These are phyloP conservation scores for Oncorhynchus mykiss DNA, from an alignment of 2,113 vertebrate genomes.

Conservation along the genomic window DNA sequence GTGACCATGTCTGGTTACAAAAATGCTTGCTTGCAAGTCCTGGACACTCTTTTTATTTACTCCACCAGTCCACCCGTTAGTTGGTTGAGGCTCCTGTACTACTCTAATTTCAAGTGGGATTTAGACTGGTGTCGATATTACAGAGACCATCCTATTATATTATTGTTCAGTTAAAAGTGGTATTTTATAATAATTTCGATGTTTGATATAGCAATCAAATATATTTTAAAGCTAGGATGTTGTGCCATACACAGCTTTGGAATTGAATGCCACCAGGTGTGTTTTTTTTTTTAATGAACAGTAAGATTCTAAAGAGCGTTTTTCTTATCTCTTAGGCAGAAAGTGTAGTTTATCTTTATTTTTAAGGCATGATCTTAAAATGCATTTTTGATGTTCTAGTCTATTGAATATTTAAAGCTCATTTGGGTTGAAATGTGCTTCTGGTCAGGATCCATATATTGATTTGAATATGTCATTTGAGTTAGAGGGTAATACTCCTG, in stretches of 20 bases:
- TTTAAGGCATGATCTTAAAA: background rate
- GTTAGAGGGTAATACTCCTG: background rate
- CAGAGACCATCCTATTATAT: background rate
- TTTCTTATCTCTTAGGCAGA: background rate
- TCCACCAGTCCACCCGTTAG: background rate
- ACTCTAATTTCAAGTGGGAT: conserved; percentile 29
- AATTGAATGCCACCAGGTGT: background rate
- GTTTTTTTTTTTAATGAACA: background rate
- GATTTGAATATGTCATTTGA: conserved; percentile 1
- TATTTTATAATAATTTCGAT: background rate
- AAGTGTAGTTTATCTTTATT: too few relatives aligned
- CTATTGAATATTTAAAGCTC: background rate
- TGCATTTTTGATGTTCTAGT: background rate
- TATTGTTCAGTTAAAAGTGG: background rate
- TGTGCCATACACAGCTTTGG: too few relatives aligned
- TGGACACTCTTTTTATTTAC: conserved; percentile 3
- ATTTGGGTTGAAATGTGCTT: background rate
- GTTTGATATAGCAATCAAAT: too few relatives aligned
- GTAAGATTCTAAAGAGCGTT: too few relatives aligned
- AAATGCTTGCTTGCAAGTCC: conserved; percentile 23
- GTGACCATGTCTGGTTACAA: conserved; percentile 19
- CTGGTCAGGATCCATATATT: background rate
- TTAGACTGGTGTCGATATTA: conserved; percentile 20
- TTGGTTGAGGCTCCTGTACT: conserved; percentile 13
- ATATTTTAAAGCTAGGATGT: too few relatives aligned